Evolutionary conservation across 2,113 vertebrate species (phyloP).

Genomic region (Atherinomorus stipes): DNA sequence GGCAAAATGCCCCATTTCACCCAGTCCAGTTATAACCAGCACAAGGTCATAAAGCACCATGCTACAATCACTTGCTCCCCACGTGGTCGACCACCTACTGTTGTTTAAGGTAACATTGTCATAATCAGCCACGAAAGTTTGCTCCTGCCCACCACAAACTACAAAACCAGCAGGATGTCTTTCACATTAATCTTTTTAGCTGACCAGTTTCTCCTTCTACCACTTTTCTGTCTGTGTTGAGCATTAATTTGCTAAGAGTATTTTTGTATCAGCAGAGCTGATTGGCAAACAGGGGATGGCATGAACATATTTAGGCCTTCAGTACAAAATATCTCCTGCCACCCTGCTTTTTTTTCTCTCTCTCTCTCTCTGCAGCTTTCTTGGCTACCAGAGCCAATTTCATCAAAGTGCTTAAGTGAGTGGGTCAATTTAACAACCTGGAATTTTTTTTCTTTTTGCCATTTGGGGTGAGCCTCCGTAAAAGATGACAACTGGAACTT

Average conservation of each 20-base stretch:
- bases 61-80: slow-evolving; percentile 49
- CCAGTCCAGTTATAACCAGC: slow-evolving; percentile 68
- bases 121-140: slow-evolving; percentile 33
- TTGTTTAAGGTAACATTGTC: slow-evolving; percentile 22
- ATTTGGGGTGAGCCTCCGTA: slow-evolving; percentile 34
- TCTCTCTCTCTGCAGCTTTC: slow-evolving; percentile 32
- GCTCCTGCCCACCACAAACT: slow-evolving; percentile 6
- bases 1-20: slow-evolving; percentile 49
- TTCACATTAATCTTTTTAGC: background rate
- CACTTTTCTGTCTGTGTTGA: slow-evolving; percentile 25
- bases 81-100: slow-evolving; percentile 42
- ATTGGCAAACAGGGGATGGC: slow-evolving; percentile 62
- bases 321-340: slow-evolving; percentile 71
- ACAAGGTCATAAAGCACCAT: slow-evolving; percentile 69
- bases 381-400: slow-evolving; percentile 46
- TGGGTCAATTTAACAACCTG: slow-evolving; percentile 40
- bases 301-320: slow-evolving; percentile 72
- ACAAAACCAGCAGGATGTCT: slow-evolving; percentile 34
- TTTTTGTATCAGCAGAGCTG: slow-evolving; percentile 35
- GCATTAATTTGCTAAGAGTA: slow-evolving; percentile 17
- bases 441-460: slow-evolving; percentile 46
- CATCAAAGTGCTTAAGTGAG: slow-evolving; percentile 43
- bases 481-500: slow-evolving; percentile 47
- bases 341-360: slow-evolving; percentile 26
- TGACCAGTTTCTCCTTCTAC: slow-evolving; percentile 8